Percentiles rank a stretch among this genome's conserved stretches.
Evolutionary conservation across 2,797 vertebrate species (phyloP).

Genomic region (Pteronotus mesoamericanus): DNA sequence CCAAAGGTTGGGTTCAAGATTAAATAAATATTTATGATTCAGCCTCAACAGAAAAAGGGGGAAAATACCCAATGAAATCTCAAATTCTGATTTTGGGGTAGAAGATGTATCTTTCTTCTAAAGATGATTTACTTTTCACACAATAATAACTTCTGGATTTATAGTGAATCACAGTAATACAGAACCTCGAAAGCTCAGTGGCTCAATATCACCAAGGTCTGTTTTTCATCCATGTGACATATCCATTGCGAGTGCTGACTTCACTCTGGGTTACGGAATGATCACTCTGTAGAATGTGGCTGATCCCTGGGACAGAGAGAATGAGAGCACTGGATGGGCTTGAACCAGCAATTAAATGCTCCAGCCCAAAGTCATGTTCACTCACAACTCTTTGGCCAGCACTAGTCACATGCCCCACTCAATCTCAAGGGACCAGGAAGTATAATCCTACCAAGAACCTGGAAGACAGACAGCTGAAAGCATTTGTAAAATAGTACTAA

Average conservation of each 20-base stretch:
- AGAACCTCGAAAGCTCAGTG: not conserved
- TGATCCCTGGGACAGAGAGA: not conserved
- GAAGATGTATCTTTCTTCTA: not conserved
- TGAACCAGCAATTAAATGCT: not conserved
- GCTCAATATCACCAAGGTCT: not conserved
- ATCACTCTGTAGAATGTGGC: not conserved
- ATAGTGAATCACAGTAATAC: not conserved
- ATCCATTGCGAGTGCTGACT: not conserved
- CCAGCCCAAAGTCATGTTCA: not conserved
- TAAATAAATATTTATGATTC: not conserved
- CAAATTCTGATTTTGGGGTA: not conserved
- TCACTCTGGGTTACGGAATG: not conserved
- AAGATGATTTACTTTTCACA: conserved; percentile 1
- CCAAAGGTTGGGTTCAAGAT: not conserved
- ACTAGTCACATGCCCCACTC: not conserved
- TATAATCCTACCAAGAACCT: not conserved
- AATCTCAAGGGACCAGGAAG: not conserved
- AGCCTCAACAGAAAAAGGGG: not conserved
- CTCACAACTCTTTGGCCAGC: not conserved
- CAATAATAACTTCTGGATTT: not conserved
- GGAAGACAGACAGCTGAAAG: not conserved
- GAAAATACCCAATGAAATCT: not conserved
- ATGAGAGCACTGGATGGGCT: not conserved
- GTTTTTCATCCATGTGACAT: not conserved
- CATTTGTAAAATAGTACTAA: not conserved